phyloP scores from a whole-genome alignment of 2,888 invertebrate genomes.

The Xiphydria camelus region DNA sequence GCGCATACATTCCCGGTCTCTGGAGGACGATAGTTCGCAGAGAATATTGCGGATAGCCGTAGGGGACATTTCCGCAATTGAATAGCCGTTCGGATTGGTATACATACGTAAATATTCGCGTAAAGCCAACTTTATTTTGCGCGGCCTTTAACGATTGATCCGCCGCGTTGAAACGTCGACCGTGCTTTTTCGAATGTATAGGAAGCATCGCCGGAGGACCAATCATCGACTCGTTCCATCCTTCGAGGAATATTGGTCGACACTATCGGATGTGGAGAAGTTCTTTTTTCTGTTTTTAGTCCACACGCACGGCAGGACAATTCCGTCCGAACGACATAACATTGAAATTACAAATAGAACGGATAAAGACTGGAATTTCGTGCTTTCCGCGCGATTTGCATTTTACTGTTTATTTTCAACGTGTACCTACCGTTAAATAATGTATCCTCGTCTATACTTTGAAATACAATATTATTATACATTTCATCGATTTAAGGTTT shows the following conservation, averaged over 20 bases:
- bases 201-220: neutral
- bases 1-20: constrained; percentile 36
- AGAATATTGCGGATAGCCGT: constrained; percentile 47
- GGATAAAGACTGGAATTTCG: too few relatives aligned
- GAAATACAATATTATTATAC: too few relatives aligned
- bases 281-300: too few relatives aligned
- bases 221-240: neutral
- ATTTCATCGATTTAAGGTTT: too few relatives aligned
- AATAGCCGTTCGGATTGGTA: constrained; percentile 46
- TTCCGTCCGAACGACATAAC: too few relatives aligned
- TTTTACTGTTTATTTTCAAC: too few relatives aligned
- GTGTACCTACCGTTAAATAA: too few relatives aligned
- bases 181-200: neutral
- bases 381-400: too few relatives aligned
- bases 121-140: constrained; percentile 37
- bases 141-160: neutral
- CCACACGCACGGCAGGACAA: too few relatives aligned
- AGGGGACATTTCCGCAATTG: constrained; percentile 45
- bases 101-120: constrained; percentile 34
- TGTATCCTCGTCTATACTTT: too few relatives aligned
- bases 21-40: constrained; percentile 25
- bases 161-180: neutral
- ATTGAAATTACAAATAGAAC: too few relatives aligned
- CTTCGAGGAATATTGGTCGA: neutral
- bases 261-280: too few relatives aligned